phyloP scores from a whole-genome alignment of 2,797 vertebrate genomes.

The Microcaecilia unicolor region DNA sequence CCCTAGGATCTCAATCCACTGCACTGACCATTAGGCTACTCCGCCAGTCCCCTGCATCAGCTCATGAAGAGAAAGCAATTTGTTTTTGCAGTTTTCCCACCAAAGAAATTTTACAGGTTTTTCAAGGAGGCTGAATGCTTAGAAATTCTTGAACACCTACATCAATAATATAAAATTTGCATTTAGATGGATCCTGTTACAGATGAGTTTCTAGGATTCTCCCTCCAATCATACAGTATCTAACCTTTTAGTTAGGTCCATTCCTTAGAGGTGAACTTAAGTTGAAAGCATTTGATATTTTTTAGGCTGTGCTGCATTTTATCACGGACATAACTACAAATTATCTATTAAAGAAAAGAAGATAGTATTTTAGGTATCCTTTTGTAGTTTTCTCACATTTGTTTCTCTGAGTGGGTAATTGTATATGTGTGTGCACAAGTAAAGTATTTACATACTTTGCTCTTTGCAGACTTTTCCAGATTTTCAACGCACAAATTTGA shows the following conservation, averaged over 20 bases:
- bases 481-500: too few relatives aligned
- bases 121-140: conserved; percentile 21
- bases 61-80: conserved; percentile 16
- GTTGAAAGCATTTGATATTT: conserved; percentile 38
- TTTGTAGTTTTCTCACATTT: conserved; percentile 21
- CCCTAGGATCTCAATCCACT: too few relatives aligned
- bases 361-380: conserved; percentile 26
- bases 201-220: conserved; percentile 35
- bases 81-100: conserved; percentile 21
- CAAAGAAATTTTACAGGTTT: conserved; percentile 27
- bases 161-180: conserved; percentile 46
- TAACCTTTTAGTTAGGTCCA: conserved; percentile 37
- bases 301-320: conserved; percentile 24
- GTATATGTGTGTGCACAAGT: too few relatives aligned
- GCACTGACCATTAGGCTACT: too few relatives aligned
- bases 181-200: conserved; percentile 37
- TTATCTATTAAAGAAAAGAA: conserved; percentile 14
- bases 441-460: too few relatives aligned
- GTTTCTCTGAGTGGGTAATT: too few relatives aligned
- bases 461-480: too few relatives aligned
- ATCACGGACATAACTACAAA: conserved; percentile 29
- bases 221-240: conserved; percentile 48
- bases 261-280: conserved; percentile 28
- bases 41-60: conserved; percentile 10
- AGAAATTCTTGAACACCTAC: conserved; percentile 18